These are phyloP conservation scores for Ceraclea dissimilis DNA, from an alignment of 2,888 invertebrate genomes.

Conservation along the genomic window DNA sequence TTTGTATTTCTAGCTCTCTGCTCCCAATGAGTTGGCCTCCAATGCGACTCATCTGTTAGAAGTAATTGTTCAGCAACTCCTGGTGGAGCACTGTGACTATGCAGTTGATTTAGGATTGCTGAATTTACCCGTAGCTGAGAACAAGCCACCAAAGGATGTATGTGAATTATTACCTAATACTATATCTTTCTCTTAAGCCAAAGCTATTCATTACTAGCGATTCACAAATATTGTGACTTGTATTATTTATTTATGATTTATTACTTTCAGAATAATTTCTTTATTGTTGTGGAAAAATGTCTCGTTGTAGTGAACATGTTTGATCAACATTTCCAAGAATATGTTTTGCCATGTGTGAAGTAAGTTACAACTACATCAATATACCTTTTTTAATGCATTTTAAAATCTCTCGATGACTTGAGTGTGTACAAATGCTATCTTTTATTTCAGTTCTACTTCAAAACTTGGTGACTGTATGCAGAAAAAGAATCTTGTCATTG, in stretches of 20 bases:
- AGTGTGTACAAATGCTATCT: no score
- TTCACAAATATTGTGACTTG: no score
- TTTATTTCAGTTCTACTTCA: slow-evolving; percentile 63
- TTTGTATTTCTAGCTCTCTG: slow-evolving; percentile 59
- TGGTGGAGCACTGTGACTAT: slow-evolving; percentile 92
- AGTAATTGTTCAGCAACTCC: slow-evolving; percentile 72
- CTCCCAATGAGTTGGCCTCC: slow-evolving; percentile 62
- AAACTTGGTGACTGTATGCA: slow-evolving; percentile 84
- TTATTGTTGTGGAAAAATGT: slow-evolving; percentile 85
- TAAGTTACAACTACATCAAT: no score
- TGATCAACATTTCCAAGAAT: slow-evolving; percentile 88
- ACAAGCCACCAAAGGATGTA: slow-evolving; percentile 68
- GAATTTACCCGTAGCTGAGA: slow-evolving; percentile 83
- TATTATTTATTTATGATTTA: neutral
- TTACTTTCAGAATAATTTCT: slow-evolving; percentile 73
- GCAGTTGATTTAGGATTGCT: slow-evolving; percentile 90
- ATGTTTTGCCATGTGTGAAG: slow-evolving; percentile 81
- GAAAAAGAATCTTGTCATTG: slow-evolving; percentile 76
- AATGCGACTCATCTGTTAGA: slow-evolving; percentile 80
- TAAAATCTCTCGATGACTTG: neutral
- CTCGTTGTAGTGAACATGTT: slow-evolving; percentile 89
- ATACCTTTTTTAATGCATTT: no score
- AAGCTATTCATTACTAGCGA: neutral
- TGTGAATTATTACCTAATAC: no score
- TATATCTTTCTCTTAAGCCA: neutral